These are phyloP conservation scores for Tupiocoris notatus DNA, from an alignment of 2,888 invertebrate genomes.

Conservation along the genomic window DNA sequence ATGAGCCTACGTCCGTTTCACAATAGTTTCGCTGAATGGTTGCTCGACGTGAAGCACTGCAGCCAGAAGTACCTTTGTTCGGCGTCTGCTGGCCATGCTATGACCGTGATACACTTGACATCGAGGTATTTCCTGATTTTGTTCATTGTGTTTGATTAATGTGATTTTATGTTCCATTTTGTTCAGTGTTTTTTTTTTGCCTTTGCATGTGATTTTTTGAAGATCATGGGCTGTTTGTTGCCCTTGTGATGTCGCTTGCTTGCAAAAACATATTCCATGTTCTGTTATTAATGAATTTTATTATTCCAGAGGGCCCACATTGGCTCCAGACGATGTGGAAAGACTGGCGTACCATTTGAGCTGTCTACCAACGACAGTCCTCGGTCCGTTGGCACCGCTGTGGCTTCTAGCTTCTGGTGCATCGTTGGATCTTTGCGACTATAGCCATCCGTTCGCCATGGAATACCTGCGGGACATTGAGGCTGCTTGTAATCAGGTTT, in stretches of 20 bases:
- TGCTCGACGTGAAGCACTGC: conserved; percentile 96
- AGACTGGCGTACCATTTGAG: conserved; percentile 57
- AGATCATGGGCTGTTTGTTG: no score
- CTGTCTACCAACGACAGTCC: conserved; percentile 49
- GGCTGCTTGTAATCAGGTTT: conserved; percentile 47
- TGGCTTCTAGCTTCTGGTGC: conserved; percentile 72
- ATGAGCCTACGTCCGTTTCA: conserved; percentile 75
- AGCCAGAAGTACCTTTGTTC: conserved; percentile 90
- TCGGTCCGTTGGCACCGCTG: conserved; percentile 48
- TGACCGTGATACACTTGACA: conserved; percentile 74
- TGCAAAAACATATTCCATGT: no score
- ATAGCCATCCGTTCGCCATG: conserved; percentile 43
- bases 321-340: conserved; percentile 55
- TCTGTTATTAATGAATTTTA: no score
- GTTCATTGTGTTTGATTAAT: no score
- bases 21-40: conserved; percentile 92
- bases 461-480: conserved; percentile 47
- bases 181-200: no score
- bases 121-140: no score
- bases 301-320: conserved; percentile 50
- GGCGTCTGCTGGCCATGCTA: conserved; percentile 82
- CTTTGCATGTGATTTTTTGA: no score
- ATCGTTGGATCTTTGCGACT: conserved; percentile 46
- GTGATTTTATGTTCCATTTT: no score
- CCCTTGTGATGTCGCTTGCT: no score